A percentile compares a stretch with the other conserved stretches of the same genome.
These are phyloP conservation scores for Pachycephala philippinensis DNA, from an alignment of 2,113 vertebrate species.

Conservation along the genomic window DNA sequence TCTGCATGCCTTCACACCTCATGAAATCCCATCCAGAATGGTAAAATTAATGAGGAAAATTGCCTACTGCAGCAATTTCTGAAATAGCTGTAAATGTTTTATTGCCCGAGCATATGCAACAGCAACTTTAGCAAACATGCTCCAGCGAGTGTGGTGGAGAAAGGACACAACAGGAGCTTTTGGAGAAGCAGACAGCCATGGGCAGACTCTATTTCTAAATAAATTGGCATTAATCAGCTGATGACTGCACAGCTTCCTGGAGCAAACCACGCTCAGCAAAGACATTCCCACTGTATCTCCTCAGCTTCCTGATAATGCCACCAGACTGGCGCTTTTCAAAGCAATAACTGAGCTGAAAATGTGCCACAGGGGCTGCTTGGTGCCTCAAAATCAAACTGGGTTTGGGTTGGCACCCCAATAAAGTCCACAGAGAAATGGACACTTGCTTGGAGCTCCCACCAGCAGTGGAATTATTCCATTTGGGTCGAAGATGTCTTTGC, in stretches of 20 bases:
- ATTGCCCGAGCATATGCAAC: not conserved
- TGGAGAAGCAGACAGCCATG: not conserved
- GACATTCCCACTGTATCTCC: not conserved
- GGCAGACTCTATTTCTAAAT: not conserved
- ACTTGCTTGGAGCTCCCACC: not conserved
- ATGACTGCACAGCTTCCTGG: not conserved
- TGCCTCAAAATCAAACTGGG: not conserved
- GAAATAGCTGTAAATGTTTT: not conserved
- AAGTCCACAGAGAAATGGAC: not conserved
- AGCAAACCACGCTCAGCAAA: not conserved
- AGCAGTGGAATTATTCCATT: not conserved
- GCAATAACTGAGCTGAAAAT: not conserved
- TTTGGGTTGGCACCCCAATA: not conserved
- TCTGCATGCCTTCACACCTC: slow-evolving; percentile 4
- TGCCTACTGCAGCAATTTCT: not conserved
- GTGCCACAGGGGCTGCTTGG: not conserved
- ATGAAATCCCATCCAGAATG: not conserved
- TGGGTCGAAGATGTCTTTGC: not conserved
- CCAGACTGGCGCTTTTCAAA: slow-evolving; percentile 1
- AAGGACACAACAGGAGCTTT: not conserved
- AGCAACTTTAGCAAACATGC: not conserved
- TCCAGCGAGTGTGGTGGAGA: not conserved
- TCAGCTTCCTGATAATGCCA: not conserved
- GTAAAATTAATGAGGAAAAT: slow-evolving; percentile 22
- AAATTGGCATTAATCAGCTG: not conserved